Base-by-base conservation (phyloP, 1,140 invertebrate species). In the Drosophila persimilis region DNA sequence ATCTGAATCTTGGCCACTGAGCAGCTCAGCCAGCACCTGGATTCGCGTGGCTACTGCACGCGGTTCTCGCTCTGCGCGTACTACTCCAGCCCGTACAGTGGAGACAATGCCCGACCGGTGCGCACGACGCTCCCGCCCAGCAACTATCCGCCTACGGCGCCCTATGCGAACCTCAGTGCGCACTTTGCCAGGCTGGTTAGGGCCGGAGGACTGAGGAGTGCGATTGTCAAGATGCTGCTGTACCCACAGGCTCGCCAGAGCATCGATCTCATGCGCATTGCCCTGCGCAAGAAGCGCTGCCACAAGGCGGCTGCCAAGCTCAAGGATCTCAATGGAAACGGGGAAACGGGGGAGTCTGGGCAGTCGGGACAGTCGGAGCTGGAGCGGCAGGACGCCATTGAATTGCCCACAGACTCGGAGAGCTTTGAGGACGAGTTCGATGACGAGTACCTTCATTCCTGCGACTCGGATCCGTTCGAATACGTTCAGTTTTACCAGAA, bases 121-220 rank as follows among this genome's bases (percentile, higher is more conserved):
- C 92, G 93, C 63, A 90, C 93, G 59, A 94, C 94, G 44, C 89
- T 94, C 67, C 94, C 94, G 56, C 93, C 94, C 48, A 92, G 92
- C 71, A 93, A 92, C 69, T 95, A 95, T 91, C 94, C 94, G 48
- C 93, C 94, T 47, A 94, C 94, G 52, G 93, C 94, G 22, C 95
- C 95, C 13, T 95, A 95, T 88, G 93, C 94, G 72, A 94, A 94
- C 46, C 93, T 97, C 24, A 96, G 95, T 20, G 95, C 94, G 79
- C 95, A 94, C 81, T 96, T 96, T 84, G 94, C 94, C 39, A 93
- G 94, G 77, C 93, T 96, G 48, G 95, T 96, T 7, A 94, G 94
- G 81, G 93, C 94, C 79, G 95, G 95, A 79, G 91, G 95, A 4
- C 94, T 97, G 60, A 94, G 94, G 5, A 92, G 94, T 51, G 93